Evolutionary conservation across 2,113 vertebrate genomes (phyloP), one percentile per base, ranked within the genome.

Genomic region (Megaceryle torquata): DNA sequence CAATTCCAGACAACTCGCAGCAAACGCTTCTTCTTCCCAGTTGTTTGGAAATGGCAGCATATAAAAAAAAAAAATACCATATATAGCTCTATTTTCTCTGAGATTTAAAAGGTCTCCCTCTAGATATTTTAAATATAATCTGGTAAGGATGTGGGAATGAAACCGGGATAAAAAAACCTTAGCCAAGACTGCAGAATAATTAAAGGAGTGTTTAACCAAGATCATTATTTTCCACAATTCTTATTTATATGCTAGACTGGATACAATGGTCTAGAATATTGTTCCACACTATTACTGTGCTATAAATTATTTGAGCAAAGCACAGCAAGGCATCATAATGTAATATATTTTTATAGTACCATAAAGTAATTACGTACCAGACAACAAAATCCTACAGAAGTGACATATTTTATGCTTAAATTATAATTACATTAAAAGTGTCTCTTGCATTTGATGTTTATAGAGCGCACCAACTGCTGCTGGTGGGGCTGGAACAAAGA

Each of bases 391-490:
- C 95, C 64, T 81, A 48, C 76, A 82, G 56, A 95, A 96, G 93
- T 82, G 91, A 95, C 96, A 74, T 94, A 93, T 94, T 97, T 97
- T 91, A 97, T 95, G 72, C 93, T 95, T 95, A 96, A 95, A 96
- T 96, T 95, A 92, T 95, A 97, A 98, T 97, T 95, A 94, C 95
- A 92, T 96, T 91, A 57, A 92, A 93, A 95, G 82, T 39, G 20
- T 79, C 95, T 91, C 95, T 93, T 89, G 83, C 89, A 61, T 86
- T 93, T 26, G 2, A 59, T 25, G 93, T 89, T 86, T 95, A 91
- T 59, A 46, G 95, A 89, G 81, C 10, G 1, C 78, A 71, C 78
- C 16, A 51, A 65, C 69, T 70, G 54, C 76, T 74, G 63, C 44
- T 35, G 1, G 13, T 68, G n/a, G 37, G 91, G 82, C 75, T 7